Base-by-base conservation (phyloP, 2,888 invertebrate genomes). In the Cacoxenus indagator region DNA sequence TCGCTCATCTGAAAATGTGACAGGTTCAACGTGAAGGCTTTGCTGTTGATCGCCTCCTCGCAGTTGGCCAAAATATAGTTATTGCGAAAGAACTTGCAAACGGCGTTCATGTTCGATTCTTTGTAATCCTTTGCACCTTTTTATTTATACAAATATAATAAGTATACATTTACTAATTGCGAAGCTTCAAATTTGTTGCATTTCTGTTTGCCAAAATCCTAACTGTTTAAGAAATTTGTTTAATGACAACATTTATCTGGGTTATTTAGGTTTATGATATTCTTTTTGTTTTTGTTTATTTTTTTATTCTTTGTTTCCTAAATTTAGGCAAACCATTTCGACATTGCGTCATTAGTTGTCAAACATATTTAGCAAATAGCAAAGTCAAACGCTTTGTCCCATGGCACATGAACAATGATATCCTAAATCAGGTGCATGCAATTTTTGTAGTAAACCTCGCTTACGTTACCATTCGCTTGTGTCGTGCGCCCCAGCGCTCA, bases 41-140 rank as follows among this genome's bases (percentile, higher is more conserved):
- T 91, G 79, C 90, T 91, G 37, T 87, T 87, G 68, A 91, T 89
- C 9, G 91, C 92, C 81, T 91, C 90, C 88, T 93, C 93, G 78
- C 93, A 91, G 76, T 91, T 89, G 45, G 92, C 92, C 78, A 92
- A 85, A 82, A 92, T 91, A 81, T 92, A 91, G 84, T 92, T 91
- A 87, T 91, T 90, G 87, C 92, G 92, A 81, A 93, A 91, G 87
- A 92, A 93, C 87, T 92, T 91, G 86, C 91, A 90, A 80, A 93
- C 89, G 81, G 90, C 90, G 89, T 92, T 92, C 92, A 92, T 92
- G 11, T 1, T 51, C 22, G 17, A 9, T 4, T 1, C 14, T 37
- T 37, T 11, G 8, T 37, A 11, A 14, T 37, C 37, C n/a, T n/a
- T 37, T 37, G 37, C 8, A 37, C 37, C 14, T 37, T 37, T 4